Percentiles rank a stretch among this genome's conserved stretches.
Evolutionary conservation across 2,113 vertebrate genomes (phyloP).

Genomic region (Urocynchramus pylzowi): DNA sequence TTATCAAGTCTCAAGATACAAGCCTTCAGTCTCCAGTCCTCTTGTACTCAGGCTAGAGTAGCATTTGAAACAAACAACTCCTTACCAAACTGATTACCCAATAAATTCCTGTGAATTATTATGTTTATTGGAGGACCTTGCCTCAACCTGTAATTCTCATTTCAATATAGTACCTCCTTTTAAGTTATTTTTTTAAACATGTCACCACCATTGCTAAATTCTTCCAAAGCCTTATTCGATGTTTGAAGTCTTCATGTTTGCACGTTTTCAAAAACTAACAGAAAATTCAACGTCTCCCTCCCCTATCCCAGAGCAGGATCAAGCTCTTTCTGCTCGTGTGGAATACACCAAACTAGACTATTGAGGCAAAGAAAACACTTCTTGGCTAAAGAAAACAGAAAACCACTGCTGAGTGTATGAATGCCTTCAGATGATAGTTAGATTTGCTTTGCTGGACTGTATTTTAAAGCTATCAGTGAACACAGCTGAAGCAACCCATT

Average conservation of each 20-base stretch:
- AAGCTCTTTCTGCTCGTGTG: not conserved
- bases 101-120: not conserved
- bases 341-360: not conserved
- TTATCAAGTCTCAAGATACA: not conserved
- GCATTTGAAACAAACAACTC: not conserved
- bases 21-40: not conserved
- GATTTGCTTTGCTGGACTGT: not conserved
- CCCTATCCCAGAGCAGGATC: accelerated
- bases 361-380: not conserved
- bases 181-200: constrained; percentile 6
- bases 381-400: not conserved
- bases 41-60: not conserved
- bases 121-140: not conserved
- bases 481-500: not conserved
- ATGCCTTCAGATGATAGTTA: not conserved
- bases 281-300: not conserved
- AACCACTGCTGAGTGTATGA: not conserved
- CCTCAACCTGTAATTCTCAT: not conserved
- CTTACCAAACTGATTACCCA: not conserved
- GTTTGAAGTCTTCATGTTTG: not conserved
- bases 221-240: not conserved
- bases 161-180: not conserved
- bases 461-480: not conserved
- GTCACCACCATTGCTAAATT: not conserved
- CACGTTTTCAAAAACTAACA: not conserved